Conservation (phyloP, 2,888 invertebrate species). For the Julus scandinavius region DNA sequence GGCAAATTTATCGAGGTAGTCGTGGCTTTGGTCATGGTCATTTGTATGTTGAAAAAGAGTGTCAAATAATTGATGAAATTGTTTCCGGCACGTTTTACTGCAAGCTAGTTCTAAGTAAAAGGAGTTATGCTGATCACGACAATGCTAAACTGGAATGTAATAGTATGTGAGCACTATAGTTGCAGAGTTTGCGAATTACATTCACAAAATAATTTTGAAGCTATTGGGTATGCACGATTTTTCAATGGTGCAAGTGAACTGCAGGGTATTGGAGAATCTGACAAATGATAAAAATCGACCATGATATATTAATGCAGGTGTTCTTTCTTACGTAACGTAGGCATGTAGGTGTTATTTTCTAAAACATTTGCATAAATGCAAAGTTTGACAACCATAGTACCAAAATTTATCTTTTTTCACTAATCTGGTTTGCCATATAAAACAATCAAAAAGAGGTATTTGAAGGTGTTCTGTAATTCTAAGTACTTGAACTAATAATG, state of each 20-base stretch:
- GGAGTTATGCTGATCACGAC: background rate
- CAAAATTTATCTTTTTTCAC: too few species aligned
- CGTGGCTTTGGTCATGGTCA: slow-evolving; percentile 11
- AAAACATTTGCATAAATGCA: too few species aligned
- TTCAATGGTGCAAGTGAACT: background rate
- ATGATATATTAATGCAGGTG: slow-evolving; percentile 28
- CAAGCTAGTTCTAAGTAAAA: background rate
- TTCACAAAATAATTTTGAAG: background rate
- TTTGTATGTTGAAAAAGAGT: background rate
- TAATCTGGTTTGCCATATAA: too few species aligned
- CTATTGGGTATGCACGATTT: background rate
- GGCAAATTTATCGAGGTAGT: background rate
- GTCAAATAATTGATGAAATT: background rate
- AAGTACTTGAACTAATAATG: too few species aligned
- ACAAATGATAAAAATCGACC: background rate
- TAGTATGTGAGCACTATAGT: background rate
- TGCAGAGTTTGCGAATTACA: background rate
- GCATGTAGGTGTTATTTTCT: background rate
- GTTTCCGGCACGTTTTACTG: background rate
- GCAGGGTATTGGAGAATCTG: background rate
- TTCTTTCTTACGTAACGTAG: background rate
- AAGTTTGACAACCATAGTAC: too few species aligned
- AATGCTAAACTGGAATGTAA: background rate
- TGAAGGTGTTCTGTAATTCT: too few species aligned
- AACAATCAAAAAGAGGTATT: too few species aligned